Evolutionary conservation across 2,113 vertebrate species (phyloP), one percentile per base, ranked within the genome.

Genomic region (Syngnathus floridae): DNA sequence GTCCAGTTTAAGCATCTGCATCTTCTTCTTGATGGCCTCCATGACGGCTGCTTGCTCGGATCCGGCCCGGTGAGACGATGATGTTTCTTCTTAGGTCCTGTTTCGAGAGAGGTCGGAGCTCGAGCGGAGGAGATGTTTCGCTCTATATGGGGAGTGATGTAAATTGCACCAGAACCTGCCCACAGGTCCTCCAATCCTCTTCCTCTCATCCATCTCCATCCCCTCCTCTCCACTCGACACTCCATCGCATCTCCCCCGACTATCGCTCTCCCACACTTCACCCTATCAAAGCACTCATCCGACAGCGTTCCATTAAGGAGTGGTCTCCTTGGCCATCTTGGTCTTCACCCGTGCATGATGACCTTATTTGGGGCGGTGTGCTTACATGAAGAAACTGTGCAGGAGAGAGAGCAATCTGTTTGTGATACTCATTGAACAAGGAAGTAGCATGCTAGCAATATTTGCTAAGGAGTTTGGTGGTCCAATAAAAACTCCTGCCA

Each of bases 1-100:
- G 90, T 98, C 96, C 80, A 98, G 74, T 78, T 97, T 99, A 77
- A 97, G 86, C 95, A 98, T 98, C 90, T 92, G 91, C 91, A 92
- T 92, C 85, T 92, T 92, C 87, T 92, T 92, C 85, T 92, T 92
- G 86, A 92, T 98, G 82, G 97, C 96, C 82, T 98, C 95, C 97
- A 98, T 99, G 84, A 73, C 88, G 80, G 71, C 75, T 4, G 61
- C 58, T 55, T n/a, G 59, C 31, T 58, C 65, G 59, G 76, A 26
- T 64, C 52, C n/a, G 10, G 48, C 49, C 67, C 26, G 66, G 26
- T 57, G 62, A 71, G 76, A 78, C 77, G 72, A 68, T 35, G 36
- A 64, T 11, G 0, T 56, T 14, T 62, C 64, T 19, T 65, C 72
- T 1, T 65, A 71, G 62, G 1, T 36, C 36, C 26, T 54, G 17